Evolutionary conservation across 2,113 vertebrate species (phyloP), one percentile per base, ranked within the genome.

Genomic region (Microtus richardsoni): DNA sequence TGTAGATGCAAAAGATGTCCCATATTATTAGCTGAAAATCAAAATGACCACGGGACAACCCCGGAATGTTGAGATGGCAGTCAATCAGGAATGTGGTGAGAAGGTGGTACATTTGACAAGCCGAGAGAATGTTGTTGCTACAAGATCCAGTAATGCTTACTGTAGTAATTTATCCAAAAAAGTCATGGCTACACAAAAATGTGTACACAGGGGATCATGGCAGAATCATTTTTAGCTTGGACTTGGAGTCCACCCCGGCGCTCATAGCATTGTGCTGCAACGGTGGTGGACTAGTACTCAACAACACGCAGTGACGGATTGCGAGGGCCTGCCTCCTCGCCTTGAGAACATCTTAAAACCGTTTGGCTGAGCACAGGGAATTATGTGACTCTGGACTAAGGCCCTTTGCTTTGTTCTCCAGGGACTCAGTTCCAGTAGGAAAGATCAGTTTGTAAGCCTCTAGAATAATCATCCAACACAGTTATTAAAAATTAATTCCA

Each of bases 381-480:
- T 36, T 79, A 60, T 22, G 3, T 10, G 22, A 1, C 1, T 47
- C 52, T 11, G 2, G 74, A 7, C 41, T 26, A 13, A 33, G 52
- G 24, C 41, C 39, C 24, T 79, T 26, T 49, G 49, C 36, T 88
- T 39, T 39, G 30, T 44, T 58, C 6, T 64, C 77, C 47, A 68
- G 21, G 41, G 62, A 49, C 12, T 49, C 1, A 0, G 1, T 41
- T 52, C 30, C n/a, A 3, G 7, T 6, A 6, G 12, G 5, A 36
- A 84, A 85, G 28, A 54, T 36, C 36, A 24, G 11, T 36, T 7
- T 60, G 21, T 12, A 58, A 71, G 14, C 78, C 17, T 21, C 54
- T 16, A 0, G 13, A 62, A 30, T 39, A 68, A 14, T 54, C 22
- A 28, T 14, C 30, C 60, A 24, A 95, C 71, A 47, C 0, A 16